Conservation (phyloP, 1,140 invertebrate species). For the Pectinophora gossypiella region DNA sequence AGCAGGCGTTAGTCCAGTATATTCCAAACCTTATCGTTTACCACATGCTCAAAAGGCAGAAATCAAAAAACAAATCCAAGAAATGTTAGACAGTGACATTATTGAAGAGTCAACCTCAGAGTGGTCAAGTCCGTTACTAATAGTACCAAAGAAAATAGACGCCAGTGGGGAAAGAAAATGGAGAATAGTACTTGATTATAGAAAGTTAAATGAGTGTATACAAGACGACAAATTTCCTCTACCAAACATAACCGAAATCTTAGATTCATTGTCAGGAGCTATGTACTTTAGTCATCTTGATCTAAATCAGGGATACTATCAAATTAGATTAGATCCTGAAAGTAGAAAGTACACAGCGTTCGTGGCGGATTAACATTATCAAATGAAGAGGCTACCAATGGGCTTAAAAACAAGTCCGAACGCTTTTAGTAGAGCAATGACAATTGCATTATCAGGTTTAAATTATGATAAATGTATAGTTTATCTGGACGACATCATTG, state of each 20-base stretch:
- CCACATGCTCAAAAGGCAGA: conserved; percentile 8
- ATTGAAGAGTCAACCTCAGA: conserved; percentile 23
- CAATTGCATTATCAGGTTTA: no score
- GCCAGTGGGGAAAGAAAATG: not conserved
- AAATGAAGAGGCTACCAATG: no score
- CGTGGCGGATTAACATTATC: no score
- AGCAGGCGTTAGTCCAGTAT: not conserved
- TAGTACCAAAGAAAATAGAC: conserved; percentile 8
- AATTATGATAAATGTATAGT: no score
- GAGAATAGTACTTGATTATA: conserved; percentile 8
- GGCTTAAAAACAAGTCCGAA: no score
- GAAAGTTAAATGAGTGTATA: conserved; percentile 1
- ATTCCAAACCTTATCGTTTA: not conserved
- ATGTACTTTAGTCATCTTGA: conserved; percentile 5
- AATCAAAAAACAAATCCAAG: conserved; percentile 15
- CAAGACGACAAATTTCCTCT: conserved; percentile 9
- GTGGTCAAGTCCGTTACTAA: conserved; percentile 6
- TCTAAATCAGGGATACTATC: conserved; percentile 5
- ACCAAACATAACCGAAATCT: conserved; percentile 7
- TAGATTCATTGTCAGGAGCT: not conserved
- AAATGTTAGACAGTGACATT: conserved; percentile 23
- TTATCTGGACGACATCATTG: no score
- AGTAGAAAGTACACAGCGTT: conserved; percentile 11
- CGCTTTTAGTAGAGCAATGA: no score
- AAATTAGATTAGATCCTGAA: conserved; percentile 1